Evolutionary conservation across 1,140 invertebrate genomes (phyloP).

Genomic region (Drosophila eugracilis): DNA sequence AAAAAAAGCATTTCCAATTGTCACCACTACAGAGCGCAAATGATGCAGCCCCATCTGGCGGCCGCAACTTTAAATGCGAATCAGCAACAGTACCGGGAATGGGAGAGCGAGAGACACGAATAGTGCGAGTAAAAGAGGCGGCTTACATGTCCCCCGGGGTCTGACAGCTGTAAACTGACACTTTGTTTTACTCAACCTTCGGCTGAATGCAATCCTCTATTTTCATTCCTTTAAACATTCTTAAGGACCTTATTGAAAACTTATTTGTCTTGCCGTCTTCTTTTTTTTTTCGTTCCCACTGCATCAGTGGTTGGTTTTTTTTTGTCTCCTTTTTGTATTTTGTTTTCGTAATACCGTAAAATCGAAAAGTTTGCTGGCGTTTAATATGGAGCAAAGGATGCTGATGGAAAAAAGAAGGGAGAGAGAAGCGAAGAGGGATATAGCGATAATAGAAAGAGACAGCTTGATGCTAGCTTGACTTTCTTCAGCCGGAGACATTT

Average conservation of each 20-base stretch:
- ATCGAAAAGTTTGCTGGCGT: conserved; percentile 67
- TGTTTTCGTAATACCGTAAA: conserved; percentile 50
- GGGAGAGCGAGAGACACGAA: neutral
- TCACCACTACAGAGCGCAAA: neutral
- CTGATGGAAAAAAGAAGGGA: neutral
- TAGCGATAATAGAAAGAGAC: conserved; percentile 26
- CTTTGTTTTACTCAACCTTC: conserved; percentile 45
- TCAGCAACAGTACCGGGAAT: conserved; percentile 22
- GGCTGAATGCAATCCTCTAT: conserved; percentile 32
- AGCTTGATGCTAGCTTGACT: conserved; percentile 55
- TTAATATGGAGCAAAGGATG: conserved; percentile 59
- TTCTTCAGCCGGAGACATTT: conserved; percentile 69
- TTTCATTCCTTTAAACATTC: conserved; percentile 43
- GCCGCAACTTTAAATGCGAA: conserved; percentile 13
- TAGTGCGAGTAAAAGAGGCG: neutral
- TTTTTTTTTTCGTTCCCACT: conserved; percentile 14
- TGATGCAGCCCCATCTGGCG: conserved; percentile 18
- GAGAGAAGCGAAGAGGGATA: neutral
- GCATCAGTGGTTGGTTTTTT: too few species aligned
- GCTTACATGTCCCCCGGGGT: conserved; percentile 21
- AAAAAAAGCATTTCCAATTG: neutral
- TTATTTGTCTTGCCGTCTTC: conserved; percentile 46
- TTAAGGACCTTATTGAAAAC: conserved; percentile 68
- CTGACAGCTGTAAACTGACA: conserved; percentile 57
- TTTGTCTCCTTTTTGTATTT: conserved; percentile 20